Evolutionary conservation across 1,140 invertebrate species (phyloP).

Genomic region (Littorina saxatilis): DNA sequence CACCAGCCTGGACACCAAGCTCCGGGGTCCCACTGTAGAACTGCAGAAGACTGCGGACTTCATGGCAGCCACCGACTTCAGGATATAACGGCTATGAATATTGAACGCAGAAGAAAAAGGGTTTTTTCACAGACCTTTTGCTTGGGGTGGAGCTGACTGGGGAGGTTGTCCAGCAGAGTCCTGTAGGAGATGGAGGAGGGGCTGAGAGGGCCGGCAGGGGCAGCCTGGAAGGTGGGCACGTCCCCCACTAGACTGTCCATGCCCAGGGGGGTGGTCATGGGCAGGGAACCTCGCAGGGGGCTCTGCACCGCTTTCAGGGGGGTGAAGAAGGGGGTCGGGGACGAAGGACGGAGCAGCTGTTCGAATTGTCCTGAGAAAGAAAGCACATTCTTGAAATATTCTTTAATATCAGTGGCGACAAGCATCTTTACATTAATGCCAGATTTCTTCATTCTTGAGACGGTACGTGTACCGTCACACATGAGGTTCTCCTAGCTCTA

Average conservation of each 20-base stretch:
- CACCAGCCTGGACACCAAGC: no score
- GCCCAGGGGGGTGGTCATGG: background rate
- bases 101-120: no score
- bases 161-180: slow-evolving; percentile 63
- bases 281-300: slow-evolving; percentile 1
- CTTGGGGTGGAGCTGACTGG: slow-evolving; percentile 58
- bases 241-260: slow-evolving; percentile 59
- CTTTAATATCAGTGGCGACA: no score
- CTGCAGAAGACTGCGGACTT: no score
- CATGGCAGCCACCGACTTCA: no score
- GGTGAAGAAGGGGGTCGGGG: slow-evolving; percentile 55
- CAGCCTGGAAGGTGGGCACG: slow-evolving; percentile 52
- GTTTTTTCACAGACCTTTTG: slow-evolving; percentile 50
- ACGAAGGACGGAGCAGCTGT: slow-evolving; percentile 54
- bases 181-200: slow-evolving; percentile 69
- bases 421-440: no score
- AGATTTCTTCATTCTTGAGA: no score
- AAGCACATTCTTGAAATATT: no score
- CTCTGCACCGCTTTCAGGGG: slow-evolving; percentile 48
- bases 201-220: slow-evolving; percentile 60
- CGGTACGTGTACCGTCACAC: no score
- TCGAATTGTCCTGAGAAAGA: slow-evolving; percentile 29
- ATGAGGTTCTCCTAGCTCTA: no score
- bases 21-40: no score
- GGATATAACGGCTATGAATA: no score